phyloP scores from a whole-genome alignment of 2,888 invertebrate genomes.

The Phlogophora meticulosa region DNA sequence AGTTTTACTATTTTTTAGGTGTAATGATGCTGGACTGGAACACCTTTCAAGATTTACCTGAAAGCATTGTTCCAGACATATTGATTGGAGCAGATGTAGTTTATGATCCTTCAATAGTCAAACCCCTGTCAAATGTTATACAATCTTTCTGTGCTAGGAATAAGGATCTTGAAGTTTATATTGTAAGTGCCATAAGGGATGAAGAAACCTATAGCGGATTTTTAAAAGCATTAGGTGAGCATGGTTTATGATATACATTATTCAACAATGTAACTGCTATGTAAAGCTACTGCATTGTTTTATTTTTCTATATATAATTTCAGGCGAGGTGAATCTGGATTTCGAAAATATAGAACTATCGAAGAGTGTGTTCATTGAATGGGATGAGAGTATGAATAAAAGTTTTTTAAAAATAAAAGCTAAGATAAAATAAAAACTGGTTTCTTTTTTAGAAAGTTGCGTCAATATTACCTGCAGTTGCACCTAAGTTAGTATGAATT shows the following conservation, averaged over 20 bases:
- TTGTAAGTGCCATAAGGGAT: conserved; percentile 91
- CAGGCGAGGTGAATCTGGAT: conserved; percentile 72
- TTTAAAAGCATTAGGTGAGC: conserved; percentile 89
- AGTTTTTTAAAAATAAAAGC: conserved; percentile 78
- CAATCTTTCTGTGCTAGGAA: conserved; percentile 76
- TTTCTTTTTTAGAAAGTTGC: conserved; percentile 1
- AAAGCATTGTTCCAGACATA: conserved; percentile 78
- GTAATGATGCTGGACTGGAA: conserved; percentile 82
- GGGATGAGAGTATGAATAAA: conserved; percentile 74
- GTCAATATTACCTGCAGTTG: no score
- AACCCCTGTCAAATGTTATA: conserved; percentile 79
- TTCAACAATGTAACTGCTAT: background rate
- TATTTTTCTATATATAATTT: conserved; percentile 64
- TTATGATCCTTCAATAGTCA: conserved; percentile 84
- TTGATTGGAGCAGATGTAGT: conserved; percentile 87
- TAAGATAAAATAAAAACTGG: conserved; percentile 23
- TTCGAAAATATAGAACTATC: conserved; percentile 66
- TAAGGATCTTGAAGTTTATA: conserved; percentile 76
- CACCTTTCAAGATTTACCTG: conserved; percentile 68
- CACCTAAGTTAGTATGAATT: no score
- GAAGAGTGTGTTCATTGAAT: conserved; percentile 73
- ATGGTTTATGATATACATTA: background rate
- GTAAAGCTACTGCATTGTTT: background rate
- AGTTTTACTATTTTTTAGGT: conserved; percentile 72
- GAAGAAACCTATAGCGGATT: conserved; percentile 92